Evolutionary conservation across 2,888 invertebrate species (phyloP), one percentile per base, ranked within the genome.

Genomic region (Alloplasta piceator): DNA sequence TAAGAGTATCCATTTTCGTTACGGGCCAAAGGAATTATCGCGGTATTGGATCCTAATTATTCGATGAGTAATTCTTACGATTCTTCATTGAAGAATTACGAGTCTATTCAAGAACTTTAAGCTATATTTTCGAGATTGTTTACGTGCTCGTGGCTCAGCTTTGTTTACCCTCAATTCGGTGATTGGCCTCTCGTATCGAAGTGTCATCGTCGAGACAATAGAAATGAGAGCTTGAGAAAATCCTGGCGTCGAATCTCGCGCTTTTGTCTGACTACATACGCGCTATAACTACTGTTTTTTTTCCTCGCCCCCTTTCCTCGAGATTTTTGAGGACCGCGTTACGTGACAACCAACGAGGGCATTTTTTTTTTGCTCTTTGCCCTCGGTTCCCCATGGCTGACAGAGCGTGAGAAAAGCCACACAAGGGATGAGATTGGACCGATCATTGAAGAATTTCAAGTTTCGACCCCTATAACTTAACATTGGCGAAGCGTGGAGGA

Each of bases 371-470:
- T 12, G 4, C 46, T 56, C 10, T 64, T 36, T 36, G 7, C 10
- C 14, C 4, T 55, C 38, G 46, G 55, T 63, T 48, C 39, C 56
- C 56, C 12, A 39, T 39, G 26, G 7, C 5, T 2, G 6, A n/a
- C 7, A 12, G 50, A 71, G 6, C 41, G 6, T 12, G 5, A 7
- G 14, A 3, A 64, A 6, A 6, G 46, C 14, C n/a, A 16, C 26
- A 10, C 55, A 14, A 10, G 39, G 16, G 48, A 9, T 12, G 10
- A 43, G 16, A 36, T 63, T 48, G 36, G 46, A 58, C 48, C 76
- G 77, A 71, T 82, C 82, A 72, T 80, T 64, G 82, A 80, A 64
- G 72, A 82, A 80, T 80, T 83, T 80, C 16, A 66, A 77, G 67
- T 77, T 77, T 73, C 77, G 73, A 77, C 73, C 72, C 64, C 71